Percentiles rank a stretch among this genome's conserved stretches.
Evolutionary conservation across 2,797 vertebrate species (phyloP).

Genomic region (Pogonophryne albipinna): DNA sequence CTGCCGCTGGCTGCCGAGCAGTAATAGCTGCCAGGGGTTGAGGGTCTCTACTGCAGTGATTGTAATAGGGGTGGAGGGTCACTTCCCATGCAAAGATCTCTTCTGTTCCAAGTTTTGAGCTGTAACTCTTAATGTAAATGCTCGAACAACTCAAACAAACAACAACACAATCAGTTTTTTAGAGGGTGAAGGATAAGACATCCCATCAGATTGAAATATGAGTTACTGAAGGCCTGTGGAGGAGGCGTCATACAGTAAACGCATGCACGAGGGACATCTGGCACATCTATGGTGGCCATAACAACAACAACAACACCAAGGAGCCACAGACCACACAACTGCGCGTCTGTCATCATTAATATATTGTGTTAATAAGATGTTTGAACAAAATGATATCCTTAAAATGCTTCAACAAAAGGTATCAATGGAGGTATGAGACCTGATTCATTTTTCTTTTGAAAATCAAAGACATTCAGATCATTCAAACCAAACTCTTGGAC

Average conservation of each 20-base stretch:
- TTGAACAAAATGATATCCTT: slow-evolving; percentile 16
- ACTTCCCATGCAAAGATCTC: slow-evolving; percentile 3
- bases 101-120: neutral
- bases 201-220: neutral
- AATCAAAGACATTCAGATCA: slow-evolving; percentile 22
- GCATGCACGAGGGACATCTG: slow-evolving; percentile 46
- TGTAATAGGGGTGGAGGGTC: neutral
- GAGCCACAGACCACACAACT: slow-evolving; percentile 47
- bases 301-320: slow-evolving; percentile 65
- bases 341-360: slow-evolving; percentile 22
- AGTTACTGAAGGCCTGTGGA: slow-evolving; percentile 4
- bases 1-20: slow-evolving; percentile 25
- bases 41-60: slow-evolving; percentile 18
- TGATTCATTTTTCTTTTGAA: slow-evolving; percentile 21
- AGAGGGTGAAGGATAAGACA: slow-evolving; percentile 6
- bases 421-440: slow-evolving; percentile 2
- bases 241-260: slow-evolving; percentile 14
- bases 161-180: neutral
- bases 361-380: slow-evolving; percentile 1
- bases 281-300: slow-evolving; percentile 55
- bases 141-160: neutral
- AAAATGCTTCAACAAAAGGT: neutral
- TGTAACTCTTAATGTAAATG: slow-evolving; percentile 1
- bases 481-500: slow-evolving; percentile 67
- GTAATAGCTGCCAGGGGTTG: slow-evolving; percentile 14